These are phyloP conservation scores for Tetragnatha versicolor DNA, from an alignment of 1,140 invertebrate genomes.

Conservation along the genomic window DNA sequence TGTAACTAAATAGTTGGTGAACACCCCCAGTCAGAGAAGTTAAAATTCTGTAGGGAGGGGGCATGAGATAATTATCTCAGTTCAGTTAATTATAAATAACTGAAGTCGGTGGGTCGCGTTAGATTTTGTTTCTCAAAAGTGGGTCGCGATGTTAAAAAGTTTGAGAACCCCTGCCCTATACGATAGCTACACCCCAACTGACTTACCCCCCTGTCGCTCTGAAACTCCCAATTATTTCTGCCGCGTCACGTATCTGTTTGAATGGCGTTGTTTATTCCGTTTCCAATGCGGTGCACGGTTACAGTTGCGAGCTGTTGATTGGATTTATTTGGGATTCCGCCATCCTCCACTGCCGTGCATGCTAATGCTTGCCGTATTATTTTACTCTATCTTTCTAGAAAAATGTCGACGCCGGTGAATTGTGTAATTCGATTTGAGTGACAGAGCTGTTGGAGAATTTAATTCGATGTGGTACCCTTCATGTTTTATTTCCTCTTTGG, in stretches of 20 bases:
- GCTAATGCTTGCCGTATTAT: constrained; percentile 20
- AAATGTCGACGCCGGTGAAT: neutral
- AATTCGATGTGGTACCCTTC: neutral
- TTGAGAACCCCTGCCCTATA: too few relatives aligned
- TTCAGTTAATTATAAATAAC: too few relatives aligned
- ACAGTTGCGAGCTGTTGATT: constrained; percentile 11
- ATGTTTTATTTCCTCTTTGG: neutral
- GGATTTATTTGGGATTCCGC: neutral
- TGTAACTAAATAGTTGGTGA: too few relatives aligned
- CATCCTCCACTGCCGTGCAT: neutral
- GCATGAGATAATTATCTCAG: too few relatives aligned
- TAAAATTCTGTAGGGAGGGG: too few relatives aligned
- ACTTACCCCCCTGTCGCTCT: too few relatives aligned
- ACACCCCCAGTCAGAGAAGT: too few relatives aligned
- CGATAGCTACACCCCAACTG: too few relatives aligned
- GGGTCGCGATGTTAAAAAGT: too few relatives aligned
- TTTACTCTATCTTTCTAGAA: neutral
- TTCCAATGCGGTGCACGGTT: constrained; percentile 8
- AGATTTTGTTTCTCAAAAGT: too few relatives aligned
- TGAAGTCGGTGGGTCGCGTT: too few relatives aligned
- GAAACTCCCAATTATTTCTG: too few relatives aligned
- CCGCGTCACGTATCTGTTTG: neutral
- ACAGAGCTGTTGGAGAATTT: neutral
- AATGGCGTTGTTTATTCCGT: constrained; percentile 5
- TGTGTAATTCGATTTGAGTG: neutral